Evolutionary conservation across 2,888 invertebrate species (phyloP).

Genomic region (Lobophora halterata): DNA sequence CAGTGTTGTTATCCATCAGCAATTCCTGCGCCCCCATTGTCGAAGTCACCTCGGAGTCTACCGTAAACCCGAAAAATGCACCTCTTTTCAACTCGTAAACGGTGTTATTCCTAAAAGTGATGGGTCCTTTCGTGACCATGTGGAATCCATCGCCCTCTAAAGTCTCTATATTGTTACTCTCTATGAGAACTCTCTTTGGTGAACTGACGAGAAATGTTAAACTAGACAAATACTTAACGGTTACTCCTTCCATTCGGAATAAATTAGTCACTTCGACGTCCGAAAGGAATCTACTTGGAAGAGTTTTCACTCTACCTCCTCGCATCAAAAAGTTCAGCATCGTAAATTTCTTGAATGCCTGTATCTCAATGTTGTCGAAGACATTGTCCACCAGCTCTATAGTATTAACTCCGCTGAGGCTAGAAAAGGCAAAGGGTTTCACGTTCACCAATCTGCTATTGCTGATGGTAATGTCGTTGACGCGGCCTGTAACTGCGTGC

Average conservation of each 20-base stretch:
- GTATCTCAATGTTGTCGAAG: constrained; percentile 82
- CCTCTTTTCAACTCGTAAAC: constrained; percentile 80
- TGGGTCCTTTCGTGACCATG: constrained; percentile 81
- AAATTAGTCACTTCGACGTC: constrained; percentile 86
- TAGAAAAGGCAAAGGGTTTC: constrained; percentile 87
- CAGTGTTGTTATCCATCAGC: constrained; percentile 83
- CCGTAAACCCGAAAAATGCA: constrained; percentile 82
- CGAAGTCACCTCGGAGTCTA: constrained; percentile 69
- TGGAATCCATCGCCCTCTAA: constrained; percentile 85
- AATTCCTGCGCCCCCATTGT: constrained; percentile 71
- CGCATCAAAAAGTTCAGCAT: constrained; percentile 83
- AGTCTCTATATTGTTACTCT: constrained; percentile 78
- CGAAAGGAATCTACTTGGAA: constrained; percentile 87
- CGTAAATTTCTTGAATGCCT: constrained; percentile 90
- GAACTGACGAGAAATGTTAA: constrained; percentile 85
- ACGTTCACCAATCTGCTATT: constrained; percentile 82
- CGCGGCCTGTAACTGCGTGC: constrained; percentile 85
- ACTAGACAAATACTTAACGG: constrained; percentile 83
- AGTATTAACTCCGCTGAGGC: constrained; percentile 83
- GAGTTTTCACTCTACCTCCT: constrained; percentile 79
- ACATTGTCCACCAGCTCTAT: constrained; percentile 83
- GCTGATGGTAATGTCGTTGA: constrained; percentile 84
- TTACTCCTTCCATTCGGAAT: constrained; percentile 84
- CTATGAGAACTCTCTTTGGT: constrained; percentile 82
- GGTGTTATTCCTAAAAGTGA: constrained; percentile 84